These are phyloP conservation scores for Lipotes vexillifer DNA, from an alignment of 2,113 vertebrate species.

Conservation along the genomic window DNA sequence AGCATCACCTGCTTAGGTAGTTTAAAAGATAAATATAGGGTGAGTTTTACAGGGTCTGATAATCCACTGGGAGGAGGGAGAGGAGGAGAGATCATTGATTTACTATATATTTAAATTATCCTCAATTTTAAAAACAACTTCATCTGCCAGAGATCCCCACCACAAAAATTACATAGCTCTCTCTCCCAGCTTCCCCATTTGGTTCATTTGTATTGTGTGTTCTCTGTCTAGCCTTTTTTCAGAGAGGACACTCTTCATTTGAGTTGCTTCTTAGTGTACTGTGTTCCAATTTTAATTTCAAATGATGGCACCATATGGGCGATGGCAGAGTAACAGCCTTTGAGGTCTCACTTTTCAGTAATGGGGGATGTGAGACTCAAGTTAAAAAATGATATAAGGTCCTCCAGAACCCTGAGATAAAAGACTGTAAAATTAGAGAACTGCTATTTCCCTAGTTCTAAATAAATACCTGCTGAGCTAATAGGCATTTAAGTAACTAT, in stretches of 20 bases:
- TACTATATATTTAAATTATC: neutral
- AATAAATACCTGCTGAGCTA: neutral
- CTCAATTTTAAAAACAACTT: neutral
- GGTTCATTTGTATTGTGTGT: neutral
- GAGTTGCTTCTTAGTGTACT: neutral
- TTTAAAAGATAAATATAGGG: neutral
- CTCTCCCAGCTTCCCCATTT: neutral
- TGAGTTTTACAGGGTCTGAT: neutral
- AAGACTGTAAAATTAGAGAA: neutral
- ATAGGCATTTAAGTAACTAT: neutral
- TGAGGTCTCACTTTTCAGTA: neutral
- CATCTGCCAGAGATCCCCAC: neutral
- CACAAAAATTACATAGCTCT: neutral
- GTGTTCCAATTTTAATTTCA: neutral
- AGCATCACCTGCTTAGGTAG: neutral
- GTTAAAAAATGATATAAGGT: constrained; percentile 32
- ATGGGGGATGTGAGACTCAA: neutral
- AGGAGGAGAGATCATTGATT: neutral
- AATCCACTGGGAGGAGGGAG: neutral
- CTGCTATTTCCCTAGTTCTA: neutral
- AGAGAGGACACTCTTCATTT: neutral
- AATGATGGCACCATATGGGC: neutral
- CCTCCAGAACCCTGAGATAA: neutral
- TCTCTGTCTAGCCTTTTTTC: neutral
- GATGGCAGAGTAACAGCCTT: neutral